Percentiles rank a stretch among this genome's conserved stretches.
Conservation (phyloP, 2,113 vertebrate species). For the Mugil cephalus region DNA sequence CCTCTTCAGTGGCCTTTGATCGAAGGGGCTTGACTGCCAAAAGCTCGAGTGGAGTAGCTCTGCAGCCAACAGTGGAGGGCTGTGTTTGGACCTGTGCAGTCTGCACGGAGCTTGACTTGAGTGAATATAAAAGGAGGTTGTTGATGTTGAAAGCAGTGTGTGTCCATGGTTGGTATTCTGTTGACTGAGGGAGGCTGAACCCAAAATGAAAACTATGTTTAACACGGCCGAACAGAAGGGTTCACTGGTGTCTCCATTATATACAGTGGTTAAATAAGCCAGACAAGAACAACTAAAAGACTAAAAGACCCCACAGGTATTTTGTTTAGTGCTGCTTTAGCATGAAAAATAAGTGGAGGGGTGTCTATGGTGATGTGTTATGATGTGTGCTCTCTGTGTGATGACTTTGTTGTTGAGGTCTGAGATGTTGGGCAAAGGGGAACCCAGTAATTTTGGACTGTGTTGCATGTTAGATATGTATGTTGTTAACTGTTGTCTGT, state of each 20-base stretch:
- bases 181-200: not conserved
- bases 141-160: not conserved
- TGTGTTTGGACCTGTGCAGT: not conserved
- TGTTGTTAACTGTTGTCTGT: too few relatives aligned
- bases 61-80: not conserved
- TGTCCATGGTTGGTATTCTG: not conserved
- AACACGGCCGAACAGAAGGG: not conserved
- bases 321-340: too few relatives aligned
- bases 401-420: too few relatives aligned
- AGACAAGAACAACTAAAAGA: too few relatives aligned
- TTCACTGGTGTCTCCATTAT: not conserved
- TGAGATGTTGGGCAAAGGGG: too few relatives aligned
- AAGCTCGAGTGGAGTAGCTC: conserved; percentile 17
- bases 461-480: too few relatives aligned
- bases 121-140: conserved; percentile 1
- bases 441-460: too few relatives aligned
- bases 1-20: conserved; percentile 50
- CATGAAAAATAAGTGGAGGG: too few relatives aligned
- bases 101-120: not conserved
- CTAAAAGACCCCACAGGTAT: too few relatives aligned
- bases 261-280: too few relatives aligned
- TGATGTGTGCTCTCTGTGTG: too few relatives aligned
- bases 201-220: not conserved
- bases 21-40: conserved; percentile 28
- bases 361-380: too few relatives aligned